Conservation (phyloP, 2,888 invertebrate genomes). For the Hanleya hanleyi region DNA sequence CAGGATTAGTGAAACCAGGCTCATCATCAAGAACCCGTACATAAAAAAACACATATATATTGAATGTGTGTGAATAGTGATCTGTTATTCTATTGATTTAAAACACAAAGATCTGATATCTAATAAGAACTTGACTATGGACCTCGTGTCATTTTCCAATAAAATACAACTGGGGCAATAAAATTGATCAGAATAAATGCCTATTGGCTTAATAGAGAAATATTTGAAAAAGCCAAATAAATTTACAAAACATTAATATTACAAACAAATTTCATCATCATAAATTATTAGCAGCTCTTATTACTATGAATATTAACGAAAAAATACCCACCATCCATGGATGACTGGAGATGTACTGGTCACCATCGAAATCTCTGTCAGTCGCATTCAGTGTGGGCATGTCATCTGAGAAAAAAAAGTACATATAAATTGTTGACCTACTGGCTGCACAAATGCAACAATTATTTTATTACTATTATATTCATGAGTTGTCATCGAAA, state of each 20-base stretch:
- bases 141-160: too few species aligned
- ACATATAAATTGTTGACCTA: too few species aligned
- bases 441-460: too few species aligned
- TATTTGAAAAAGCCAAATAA: too few species aligned
- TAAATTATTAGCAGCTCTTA: not conserved
- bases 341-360: not conserved
- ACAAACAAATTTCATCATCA: not conserved
- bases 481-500: too few species aligned
- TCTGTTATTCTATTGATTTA: too few species aligned
- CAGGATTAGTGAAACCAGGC: not conserved
- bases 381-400: not conserved
- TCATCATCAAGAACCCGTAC: not conserved
- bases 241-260: not conserved
- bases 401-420: not conserved
- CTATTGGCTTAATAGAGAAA: too few species aligned
- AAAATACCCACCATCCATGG: not conserved
- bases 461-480: too few species aligned
- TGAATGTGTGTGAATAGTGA: not conserved
- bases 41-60: not conserved
- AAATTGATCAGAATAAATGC: too few species aligned
- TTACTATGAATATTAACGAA: not conserved
- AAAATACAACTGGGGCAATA: too few species aligned
- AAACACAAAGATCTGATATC: too few species aligned
- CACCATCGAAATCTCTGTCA: not conserved
- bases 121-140: too few species aligned